phyloP scores from a whole-genome alignment of 2,113 vertebrate genomes.

The Otocyon megalotis region DNA sequence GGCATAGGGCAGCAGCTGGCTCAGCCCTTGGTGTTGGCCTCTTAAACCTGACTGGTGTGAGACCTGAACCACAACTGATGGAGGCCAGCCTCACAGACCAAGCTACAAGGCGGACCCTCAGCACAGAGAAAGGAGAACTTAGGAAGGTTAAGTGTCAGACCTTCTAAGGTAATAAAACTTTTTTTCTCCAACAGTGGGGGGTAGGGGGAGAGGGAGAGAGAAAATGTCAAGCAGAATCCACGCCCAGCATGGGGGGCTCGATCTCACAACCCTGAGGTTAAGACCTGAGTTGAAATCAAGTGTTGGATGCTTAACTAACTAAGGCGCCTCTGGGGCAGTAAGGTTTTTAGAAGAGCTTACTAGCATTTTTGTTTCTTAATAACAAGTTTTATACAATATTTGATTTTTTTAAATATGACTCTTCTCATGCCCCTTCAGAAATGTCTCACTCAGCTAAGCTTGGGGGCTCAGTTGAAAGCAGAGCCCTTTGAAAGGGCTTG shows the following conservation, averaged over 20 bases:
- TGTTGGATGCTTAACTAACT: neutral
- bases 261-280: neutral
- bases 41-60: accelerated
- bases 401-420: neutral
- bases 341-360: neutral
- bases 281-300: neutral
- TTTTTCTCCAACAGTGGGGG: neutral
- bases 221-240: neutral
- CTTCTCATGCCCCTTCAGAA: neutral
- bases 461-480: too few relatives aligned
- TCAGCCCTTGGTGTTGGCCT: accelerated
- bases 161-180: neutral
- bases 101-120: accelerated
- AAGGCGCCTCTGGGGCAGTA: neutral
- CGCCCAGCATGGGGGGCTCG: neutral
- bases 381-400: neutral
- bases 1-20: neutral
- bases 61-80: accelerated
- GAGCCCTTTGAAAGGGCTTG: too few relatives aligned
- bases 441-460: neutral
- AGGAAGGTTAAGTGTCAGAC: neutral
- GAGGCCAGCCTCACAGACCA: neutral
- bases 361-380: accelerated
- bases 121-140: accelerated
- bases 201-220: neutral